These are phyloP conservation scores for Sorex araneus DNA, from an alignment of 2,113 vertebrate species.

Conservation along the genomic window DNA sequence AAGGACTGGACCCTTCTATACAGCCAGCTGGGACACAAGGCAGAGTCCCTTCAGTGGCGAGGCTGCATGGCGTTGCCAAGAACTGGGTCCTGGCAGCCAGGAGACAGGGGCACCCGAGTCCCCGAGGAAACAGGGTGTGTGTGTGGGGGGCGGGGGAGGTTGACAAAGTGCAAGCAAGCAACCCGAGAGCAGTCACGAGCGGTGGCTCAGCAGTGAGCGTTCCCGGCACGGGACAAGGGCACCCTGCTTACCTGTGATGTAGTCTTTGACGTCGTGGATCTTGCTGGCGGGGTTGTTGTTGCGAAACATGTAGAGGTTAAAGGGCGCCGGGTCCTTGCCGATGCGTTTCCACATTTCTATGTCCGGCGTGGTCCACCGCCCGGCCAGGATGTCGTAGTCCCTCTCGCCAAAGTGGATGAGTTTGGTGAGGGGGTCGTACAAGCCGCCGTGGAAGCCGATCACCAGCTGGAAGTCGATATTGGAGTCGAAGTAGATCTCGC, in stretches of 20 bases:
- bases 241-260: slow-evolving; percentile 94
- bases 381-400: slow-evolving; percentile 98
- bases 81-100: no score
- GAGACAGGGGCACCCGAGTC: no score
- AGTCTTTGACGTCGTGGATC: slow-evolving; percentile 96
- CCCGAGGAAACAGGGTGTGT: no score
- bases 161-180: no score
- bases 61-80: no score
- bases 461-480: slow-evolving; percentile 98
- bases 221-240: no score
- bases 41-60: no score
- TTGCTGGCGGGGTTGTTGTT: slow-evolving; percentile 99
- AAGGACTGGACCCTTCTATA: no score
- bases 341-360: slow-evolving; percentile 95
- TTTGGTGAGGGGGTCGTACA: slow-evolving; percentile 97
- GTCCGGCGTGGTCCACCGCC: slow-evolving; percentile 97
- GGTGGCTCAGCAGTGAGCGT: no score
- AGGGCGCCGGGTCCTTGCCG: slow-evolving; percentile 95
- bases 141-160: no score
- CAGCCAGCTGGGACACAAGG: no score
- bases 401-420: slow-evolving; percentile 97
- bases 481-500: slow-evolving; percentile 98
- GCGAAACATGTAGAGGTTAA: slow-evolving; percentile 99
- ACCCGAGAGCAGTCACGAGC: no score
- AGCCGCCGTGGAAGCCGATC: slow-evolving; percentile 97